phyloP scores from a whole-genome alignment of 1,140 invertebrate species.

The Plutomurus gul region DNA sequence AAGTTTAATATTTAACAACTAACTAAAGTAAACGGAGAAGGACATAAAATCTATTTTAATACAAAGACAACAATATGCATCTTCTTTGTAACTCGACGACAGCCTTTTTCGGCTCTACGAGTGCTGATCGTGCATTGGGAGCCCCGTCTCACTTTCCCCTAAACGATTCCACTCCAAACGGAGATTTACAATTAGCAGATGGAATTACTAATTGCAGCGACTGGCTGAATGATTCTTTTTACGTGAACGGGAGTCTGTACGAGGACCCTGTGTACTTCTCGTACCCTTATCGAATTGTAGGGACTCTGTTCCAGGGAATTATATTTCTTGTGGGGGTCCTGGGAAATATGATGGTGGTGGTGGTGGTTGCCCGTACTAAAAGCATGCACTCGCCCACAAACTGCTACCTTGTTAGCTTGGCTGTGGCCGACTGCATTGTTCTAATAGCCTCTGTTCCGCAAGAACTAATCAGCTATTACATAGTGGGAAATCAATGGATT shows the following conservation, averaged over 20 bases:
- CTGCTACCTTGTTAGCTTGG: slow-evolving; percentile 67
- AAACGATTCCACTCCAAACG: neutral
- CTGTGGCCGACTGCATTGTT: slow-evolving; percentile 66
- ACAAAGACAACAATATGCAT: neutral
- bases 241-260: neutral
- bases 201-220: neutral
- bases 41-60: no score
- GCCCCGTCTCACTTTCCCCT: neutral
- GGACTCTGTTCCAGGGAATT: slow-evolving; percentile 65
- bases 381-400: slow-evolving; percentile 68
- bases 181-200: no score
- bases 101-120: neutral
- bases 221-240: neutral
- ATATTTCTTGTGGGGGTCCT: slow-evolving; percentile 64
- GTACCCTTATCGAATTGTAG: slow-evolving; percentile 61
- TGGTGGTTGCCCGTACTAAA: slow-evolving; percentile 60
- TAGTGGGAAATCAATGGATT: slow-evolving; percentile 63
- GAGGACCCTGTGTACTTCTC: slow-evolving; percentile 60
- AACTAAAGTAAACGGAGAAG: no score
- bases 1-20: no score
- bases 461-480: slow-evolving; percentile 66
- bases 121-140: neutral
- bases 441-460: slow-evolving; percentile 65
- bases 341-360: slow-evolving; percentile 65
- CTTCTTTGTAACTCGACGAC: neutral